phyloP scores from a whole-genome alignment of 2,797 vertebrate genomes.

The Lepus townsendii region DNA sequence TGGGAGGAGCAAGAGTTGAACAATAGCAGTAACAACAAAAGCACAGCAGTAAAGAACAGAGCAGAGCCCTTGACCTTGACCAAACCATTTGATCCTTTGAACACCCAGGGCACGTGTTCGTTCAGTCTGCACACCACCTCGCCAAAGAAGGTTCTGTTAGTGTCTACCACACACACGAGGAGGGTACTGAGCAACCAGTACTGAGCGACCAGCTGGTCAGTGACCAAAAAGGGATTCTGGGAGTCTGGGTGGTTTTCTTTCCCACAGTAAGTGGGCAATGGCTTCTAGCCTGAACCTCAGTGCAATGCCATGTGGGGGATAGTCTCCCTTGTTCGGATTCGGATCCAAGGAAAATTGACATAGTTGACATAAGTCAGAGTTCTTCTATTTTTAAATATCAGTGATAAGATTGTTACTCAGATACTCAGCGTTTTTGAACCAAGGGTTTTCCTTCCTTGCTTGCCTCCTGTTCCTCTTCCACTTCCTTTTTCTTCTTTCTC shows the following conservation, averaged over 20 bases:
- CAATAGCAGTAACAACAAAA: too few relatives aligned
- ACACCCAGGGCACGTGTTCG: too few relatives aligned
- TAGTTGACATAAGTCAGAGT: background rate
- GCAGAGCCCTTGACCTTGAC: background rate
- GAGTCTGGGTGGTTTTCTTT: background rate
- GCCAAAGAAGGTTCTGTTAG: background rate
- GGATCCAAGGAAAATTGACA: background rate
- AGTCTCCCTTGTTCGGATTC: background rate
- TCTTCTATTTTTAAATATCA: background rate
- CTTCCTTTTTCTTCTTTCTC: fast-evolving
- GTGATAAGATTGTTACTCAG: background rate
- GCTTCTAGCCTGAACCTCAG: background rate
- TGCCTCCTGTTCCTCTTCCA: too few relatives aligned
- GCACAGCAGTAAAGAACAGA: background rate
- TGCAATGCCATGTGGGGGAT: background rate
- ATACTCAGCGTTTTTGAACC: background rate
- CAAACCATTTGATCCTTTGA: background rate
- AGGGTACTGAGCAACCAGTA: background rate
- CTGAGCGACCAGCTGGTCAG: background rate
- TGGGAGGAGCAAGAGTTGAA: too few relatives aligned
- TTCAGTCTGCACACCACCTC: background rate
- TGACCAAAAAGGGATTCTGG: too few relatives aligned
- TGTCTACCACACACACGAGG: background rate
- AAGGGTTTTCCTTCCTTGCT: background rate
- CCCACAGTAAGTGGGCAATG: too few relatives aligned